phyloP scores from a whole-genome alignment of 64 coral and sea anemone species.

The Acropora tenuis region DNA sequence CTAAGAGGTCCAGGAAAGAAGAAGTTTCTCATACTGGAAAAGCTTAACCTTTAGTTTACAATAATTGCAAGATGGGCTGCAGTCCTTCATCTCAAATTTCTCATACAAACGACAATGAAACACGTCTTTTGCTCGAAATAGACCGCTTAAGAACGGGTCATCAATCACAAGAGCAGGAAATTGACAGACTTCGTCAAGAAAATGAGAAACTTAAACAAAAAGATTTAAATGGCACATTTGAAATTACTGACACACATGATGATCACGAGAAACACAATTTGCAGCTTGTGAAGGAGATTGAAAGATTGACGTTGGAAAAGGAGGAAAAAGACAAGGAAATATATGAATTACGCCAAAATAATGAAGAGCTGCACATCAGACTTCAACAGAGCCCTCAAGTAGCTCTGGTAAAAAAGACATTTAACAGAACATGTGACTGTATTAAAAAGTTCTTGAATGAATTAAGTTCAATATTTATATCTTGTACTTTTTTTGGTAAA shows the following conservation, averaged over 20 bases:
- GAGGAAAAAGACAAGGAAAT: slow-evolving; percentile 27
- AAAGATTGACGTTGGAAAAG: slow-evolving; percentile 58
- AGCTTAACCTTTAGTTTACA: no score
- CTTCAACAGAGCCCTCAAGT: neutral
- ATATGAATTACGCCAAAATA: neutral
- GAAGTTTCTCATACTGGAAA: no score
- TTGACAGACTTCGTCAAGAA: slow-evolving; percentile 52
- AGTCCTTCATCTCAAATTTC: slow-evolving; percentile 23
- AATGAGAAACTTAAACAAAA: slow-evolving; percentile 56
- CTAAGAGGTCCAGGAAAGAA: neutral
- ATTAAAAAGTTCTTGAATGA: neutral
- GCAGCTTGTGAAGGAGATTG: slow-evolving; percentile 58
- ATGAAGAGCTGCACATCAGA: slow-evolving; percentile 45
- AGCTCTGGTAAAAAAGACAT: slow-evolving; percentile 7
- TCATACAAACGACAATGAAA: slow-evolving; percentile 10
- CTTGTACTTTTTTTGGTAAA: neutral
- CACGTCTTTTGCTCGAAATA: slow-evolving; percentile 60
- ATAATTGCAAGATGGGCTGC: slow-evolving; percentile 11
- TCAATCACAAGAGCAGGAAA: slow-evolving; percentile 38
- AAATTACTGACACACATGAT: neutral
- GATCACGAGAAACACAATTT: slow-evolving; percentile 17
- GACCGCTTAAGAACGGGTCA: slow-evolving; percentile 39
- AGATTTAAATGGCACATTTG: slow-evolving; percentile 9
- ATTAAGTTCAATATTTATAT: neutral
- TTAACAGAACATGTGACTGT: no score